A percentile compares a stretch with the other conserved stretches of the same genome.
These are phyloP conservation scores for Rhizomys pruinosus DNA, from an alignment of 2,113 vertebrate species.

Conservation along the genomic window DNA sequence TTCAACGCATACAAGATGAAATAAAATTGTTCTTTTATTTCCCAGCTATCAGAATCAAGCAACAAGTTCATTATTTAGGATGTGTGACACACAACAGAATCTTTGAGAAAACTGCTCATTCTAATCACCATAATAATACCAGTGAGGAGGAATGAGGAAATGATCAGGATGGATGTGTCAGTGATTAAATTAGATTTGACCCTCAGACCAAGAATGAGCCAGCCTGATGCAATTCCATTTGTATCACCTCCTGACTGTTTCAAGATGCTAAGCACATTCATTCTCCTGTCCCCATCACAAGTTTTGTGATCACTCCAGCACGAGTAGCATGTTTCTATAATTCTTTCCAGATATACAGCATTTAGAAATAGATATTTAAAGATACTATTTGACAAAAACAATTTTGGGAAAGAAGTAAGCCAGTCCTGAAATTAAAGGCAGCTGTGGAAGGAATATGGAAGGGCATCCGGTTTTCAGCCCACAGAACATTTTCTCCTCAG, in stretches of 20 bases:
- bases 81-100: constrained; percentile 17
- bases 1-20: background rate
- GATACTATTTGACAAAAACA: background rate
- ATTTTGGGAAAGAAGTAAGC: background rate
- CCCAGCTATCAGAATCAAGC: constrained; percentile 10
- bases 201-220: constrained; percentile 21
- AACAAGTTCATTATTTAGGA: constrained; percentile 42
- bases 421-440: background rate
- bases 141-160: constrained; percentile 41
- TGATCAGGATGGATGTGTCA: background rate
- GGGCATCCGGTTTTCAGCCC: background rate
- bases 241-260: background rate
- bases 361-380: constrained; percentile 31
- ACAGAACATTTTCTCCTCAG: constrained; percentile 58
- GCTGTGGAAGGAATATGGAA: constrained; percentile 24
- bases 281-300: background rate
- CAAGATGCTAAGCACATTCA: background rate
- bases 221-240: background rate
- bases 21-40: background rate
- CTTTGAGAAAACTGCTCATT: constrained; percentile 46
- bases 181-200: constrained; percentile 60
- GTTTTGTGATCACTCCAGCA: background rate
- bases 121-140: constrained; percentile 3
- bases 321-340: background rate
- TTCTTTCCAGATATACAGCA: constrained; percentile 38